These are phyloP conservation scores for Ferrisia virgata DNA, from an alignment of 2,888 invertebrate genomes.

Conservation along the genomic window DNA sequence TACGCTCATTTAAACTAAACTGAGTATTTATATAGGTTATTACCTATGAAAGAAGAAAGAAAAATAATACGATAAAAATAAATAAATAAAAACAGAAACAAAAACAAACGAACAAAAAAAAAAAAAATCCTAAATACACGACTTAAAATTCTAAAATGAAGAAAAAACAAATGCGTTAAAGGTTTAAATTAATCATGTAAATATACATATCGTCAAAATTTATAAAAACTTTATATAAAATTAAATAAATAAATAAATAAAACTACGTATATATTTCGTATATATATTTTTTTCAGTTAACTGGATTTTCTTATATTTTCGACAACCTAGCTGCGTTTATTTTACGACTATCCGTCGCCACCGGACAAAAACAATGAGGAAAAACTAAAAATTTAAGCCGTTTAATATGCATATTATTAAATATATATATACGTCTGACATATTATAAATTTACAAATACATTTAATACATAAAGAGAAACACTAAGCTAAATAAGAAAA, in stretches of 20 bases:
- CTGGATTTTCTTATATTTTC: neutral
- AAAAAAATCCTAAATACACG: neutral
- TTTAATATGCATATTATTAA: neutral
- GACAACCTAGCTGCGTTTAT: neutral
- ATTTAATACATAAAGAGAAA: neutral
- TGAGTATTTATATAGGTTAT: neutral
- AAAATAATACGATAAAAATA: neutral
- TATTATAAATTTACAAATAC: neutral
- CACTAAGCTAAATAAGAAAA: slow-evolving; percentile 31
- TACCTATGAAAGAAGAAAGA: neutral
- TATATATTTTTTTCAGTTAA: neutral
- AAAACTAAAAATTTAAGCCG: neutral
- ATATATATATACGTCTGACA: neutral
- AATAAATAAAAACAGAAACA: neutral
- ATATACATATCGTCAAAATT: neutral
- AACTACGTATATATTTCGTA: neutral
- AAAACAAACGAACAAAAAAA: neutral
- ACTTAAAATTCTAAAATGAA: neutral
- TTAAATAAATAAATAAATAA: neutral
- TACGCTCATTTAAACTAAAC: neutral
- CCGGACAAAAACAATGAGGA: neutral
- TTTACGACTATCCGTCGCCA: neutral
- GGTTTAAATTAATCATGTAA: neutral
- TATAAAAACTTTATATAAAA: slow-evolving; percentile 15
- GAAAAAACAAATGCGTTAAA: neutral